These are phyloP conservation scores for Petrolisthes manimaculis DNA, from an alignment of 2,888 invertebrate genomes.

Conservation along the genomic window DNA sequence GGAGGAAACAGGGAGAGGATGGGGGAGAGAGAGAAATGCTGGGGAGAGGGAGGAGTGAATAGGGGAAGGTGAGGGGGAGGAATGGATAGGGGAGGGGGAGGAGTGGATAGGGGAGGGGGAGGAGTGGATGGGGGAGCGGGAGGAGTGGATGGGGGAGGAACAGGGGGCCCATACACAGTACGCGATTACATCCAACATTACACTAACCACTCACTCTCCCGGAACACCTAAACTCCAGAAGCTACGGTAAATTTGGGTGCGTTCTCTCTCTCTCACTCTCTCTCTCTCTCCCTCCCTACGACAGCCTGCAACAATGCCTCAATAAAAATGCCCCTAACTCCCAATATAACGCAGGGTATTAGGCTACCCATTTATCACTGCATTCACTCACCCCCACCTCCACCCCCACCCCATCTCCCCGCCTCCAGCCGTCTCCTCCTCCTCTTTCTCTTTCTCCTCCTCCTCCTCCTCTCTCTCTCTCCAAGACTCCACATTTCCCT, in stretches of 20 bases:
- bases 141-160: slow-evolving; percentile 8
- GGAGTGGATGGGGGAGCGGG: background rate
- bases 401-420: background rate
- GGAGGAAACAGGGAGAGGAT: background rate
- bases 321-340: slow-evolving; percentile 50
- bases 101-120: background rate
- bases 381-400: slow-evolving; percentile 35
- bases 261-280: slow-evolving; percentile 14
- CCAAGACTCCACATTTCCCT: background rate
- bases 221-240: background rate
- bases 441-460: background rate
- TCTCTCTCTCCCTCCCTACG: background rate
- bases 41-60: background rate
- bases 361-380: slow-evolving; percentile 58
- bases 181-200: background rate
- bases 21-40: background rate
- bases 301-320: slow-evolving; percentile 37
- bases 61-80: slow-evolving; percentile 20
- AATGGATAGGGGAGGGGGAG: background rate
- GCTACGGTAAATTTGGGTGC: background rate
- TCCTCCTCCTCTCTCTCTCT: background rate
- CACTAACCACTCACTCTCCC: background rate
- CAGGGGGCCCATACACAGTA: background rate
- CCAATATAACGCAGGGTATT: slow-evolving; percentile 44
- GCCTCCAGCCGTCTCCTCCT: background rate